A percentile compares a stretch with the other conserved stretches of the same genome.
Conservation (phyloP, 2,113 vertebrate genomes). For the Pomatostomus ruficeps region DNA sequence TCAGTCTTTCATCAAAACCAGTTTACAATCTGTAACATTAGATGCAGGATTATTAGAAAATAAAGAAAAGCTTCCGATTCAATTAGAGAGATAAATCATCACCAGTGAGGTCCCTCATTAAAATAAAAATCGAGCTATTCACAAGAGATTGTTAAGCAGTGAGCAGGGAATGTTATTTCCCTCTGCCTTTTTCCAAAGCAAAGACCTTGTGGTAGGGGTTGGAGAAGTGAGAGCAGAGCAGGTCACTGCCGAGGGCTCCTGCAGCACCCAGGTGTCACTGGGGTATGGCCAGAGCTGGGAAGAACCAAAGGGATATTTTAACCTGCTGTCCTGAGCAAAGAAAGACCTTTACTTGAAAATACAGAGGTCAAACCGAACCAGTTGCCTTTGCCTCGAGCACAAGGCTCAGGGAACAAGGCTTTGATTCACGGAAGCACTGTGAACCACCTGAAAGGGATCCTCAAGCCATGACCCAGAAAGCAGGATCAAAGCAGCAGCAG, state of each 20-base stretch:
- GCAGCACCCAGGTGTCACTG: not conserved
- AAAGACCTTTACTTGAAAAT: not conserved
- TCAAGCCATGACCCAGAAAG: not conserved
- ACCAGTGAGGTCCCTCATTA: not conserved
- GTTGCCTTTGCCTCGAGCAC: not conserved
- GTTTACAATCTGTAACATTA: not conserved
- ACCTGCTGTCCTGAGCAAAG: not conserved
- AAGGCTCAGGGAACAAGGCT: not conserved
- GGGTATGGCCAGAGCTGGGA: not conserved
- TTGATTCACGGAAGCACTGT: not conserved
- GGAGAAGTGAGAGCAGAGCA: not conserved
- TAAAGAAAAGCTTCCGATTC: constrained; percentile 3
- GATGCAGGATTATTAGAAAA: not conserved
- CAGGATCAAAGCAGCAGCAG: not conserved
- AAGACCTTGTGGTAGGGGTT: not conserved
- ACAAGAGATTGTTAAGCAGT: not conserved
- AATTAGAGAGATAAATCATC: constrained; percentile 4
- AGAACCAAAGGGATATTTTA: not conserved
- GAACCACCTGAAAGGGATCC: not conserved
- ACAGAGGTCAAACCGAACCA: not conserved
- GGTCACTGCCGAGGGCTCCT: not conserved
- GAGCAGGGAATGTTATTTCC: not conserved
- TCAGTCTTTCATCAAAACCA: not conserved
- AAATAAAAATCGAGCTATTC: constrained; percentile 21
- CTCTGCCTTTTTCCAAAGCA: not conserved